Evolutionary conservation across 2,888 invertebrate species (phyloP).

Genomic region (Azorinus chamasolen): DNA sequence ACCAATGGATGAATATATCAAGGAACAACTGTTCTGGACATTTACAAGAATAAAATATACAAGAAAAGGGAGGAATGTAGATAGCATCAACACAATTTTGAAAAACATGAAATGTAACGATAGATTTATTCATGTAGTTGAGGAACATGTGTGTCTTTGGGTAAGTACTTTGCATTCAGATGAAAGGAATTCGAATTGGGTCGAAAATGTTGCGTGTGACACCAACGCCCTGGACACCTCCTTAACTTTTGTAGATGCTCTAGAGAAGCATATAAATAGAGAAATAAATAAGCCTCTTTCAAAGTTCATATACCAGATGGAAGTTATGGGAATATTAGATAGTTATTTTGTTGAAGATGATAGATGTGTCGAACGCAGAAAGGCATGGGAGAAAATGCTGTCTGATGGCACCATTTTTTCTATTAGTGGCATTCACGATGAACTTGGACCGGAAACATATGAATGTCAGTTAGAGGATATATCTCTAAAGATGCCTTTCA

Average conservation of each 20-base stretch:
- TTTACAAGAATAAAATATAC: constrained; percentile 66
- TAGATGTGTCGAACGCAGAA: constrained; percentile 8
- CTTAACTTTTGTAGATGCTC: constrained; percentile 48
- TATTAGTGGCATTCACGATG: constrained; percentile 36
- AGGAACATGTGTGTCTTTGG: constrained; percentile 11
- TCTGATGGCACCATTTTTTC: constrained; percentile 23
- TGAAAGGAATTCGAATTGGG: constrained; percentile 39
- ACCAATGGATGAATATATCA: constrained; percentile 39
- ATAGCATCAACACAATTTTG: constrained; percentile 49
- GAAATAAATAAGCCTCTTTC: constrained; percentile 57
- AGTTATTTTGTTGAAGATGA: constrained; percentile 50
- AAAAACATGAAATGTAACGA: constrained; percentile 25
- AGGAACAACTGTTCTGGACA: constrained; percentile 67
- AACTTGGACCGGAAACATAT: constrained; percentile 64
- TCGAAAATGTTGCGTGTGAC: constrained; percentile 55
- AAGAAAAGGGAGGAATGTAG: constrained; percentile 35
- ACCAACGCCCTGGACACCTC: constrained; percentile 36
- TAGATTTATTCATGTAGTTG: constrained; percentile 17
- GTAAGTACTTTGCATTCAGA: neutral
- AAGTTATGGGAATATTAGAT: constrained; percentile 42
- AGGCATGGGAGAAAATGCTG: constrained; percentile 31
- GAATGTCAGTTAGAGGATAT: constrained; percentile 37
- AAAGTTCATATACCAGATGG: constrained; percentile 52
- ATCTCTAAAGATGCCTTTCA: constrained; percentile 60
- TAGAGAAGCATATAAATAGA: constrained; percentile 46